phyloP scores from a whole-genome alignment of 1,140 invertebrate species.

The Drosophila repleta region DNA sequence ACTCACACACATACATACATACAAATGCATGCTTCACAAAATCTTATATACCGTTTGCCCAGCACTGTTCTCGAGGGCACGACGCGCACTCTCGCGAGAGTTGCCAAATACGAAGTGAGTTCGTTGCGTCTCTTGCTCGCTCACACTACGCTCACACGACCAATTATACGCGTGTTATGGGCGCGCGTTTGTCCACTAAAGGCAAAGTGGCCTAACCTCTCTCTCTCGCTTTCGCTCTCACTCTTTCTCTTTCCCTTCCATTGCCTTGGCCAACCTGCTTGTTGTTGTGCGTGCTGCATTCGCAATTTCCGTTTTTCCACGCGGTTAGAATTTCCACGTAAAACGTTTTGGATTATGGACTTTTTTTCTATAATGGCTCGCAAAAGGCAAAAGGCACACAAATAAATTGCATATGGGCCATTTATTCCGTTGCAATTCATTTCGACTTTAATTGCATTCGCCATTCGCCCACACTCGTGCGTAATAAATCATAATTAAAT shows the following conservation, averaged over 20 bases:
- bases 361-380: slow-evolving; percentile 53
- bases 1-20: slow-evolving; percentile 7
- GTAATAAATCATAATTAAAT: slow-evolving; percentile 7
- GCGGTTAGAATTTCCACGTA: slow-evolving; percentile 56
- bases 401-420: slow-evolving; percentile 60
- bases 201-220: slow-evolving; percentile 3
- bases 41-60: slow-evolving; percentile 57
- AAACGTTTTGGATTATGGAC: slow-evolving; percentile 54
- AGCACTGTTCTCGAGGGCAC: slow-evolving; percentile 56
- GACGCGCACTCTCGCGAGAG: slow-evolving; percentile 55
- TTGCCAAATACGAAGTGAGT: slow-evolving; percentile 19
- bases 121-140: slow-evolving; percentile 34
- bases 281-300: slow-evolving; percentile 43
- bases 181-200: slow-evolving; percentile 21
- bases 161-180: slow-evolving; percentile 7
- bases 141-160: not conserved
- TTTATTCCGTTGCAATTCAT: slow-evolving; percentile 49
- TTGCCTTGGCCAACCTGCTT: slow-evolving; percentile 17
- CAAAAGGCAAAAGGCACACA: slow-evolving; percentile 40
- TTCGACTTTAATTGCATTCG: slow-evolving; percentile 60
- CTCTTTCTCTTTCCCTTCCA: not conserved
- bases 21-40: slow-evolving; percentile 46
- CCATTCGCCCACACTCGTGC: slow-evolving; percentile 12
- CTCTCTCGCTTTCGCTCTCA: not conserved
- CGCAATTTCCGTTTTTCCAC: slow-evolving; percentile 55